phyloP scores from a whole-genome alignment of 1,140 invertebrate genomes.

The Myzus persicae region DNA sequence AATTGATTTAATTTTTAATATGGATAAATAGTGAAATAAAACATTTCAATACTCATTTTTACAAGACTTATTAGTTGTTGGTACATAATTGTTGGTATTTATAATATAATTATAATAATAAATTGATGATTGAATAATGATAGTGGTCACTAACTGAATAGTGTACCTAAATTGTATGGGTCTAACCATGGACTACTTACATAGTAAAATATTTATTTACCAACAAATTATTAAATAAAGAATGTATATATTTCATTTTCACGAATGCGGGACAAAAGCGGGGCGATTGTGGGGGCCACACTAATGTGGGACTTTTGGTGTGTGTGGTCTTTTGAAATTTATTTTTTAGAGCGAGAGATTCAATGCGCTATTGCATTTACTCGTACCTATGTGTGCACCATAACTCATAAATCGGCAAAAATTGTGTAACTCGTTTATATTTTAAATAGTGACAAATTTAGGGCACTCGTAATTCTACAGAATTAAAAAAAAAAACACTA shows the following conservation, averaged over 20 bases:
- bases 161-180: neutral
- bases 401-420: neutral
- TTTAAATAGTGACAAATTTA: slow-evolving; percentile 9
- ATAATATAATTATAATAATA: neutral
- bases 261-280: neutral
- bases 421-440: neutral
- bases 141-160: neutral
- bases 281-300: too few relatives aligned
- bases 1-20: neutral
- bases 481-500: neutral
- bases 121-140: neutral
- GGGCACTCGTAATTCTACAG: neutral
- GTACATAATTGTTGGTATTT: neutral
- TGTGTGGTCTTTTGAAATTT: neutral
- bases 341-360: neutral
- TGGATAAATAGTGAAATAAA: neutral
- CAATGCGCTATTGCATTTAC: neutral
- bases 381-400: neutral
- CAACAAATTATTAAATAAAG: neutral
- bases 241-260: neutral
- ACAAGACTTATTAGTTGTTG: neutral
- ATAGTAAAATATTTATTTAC: neutral
- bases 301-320: neutral
- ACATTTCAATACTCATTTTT: neutral
- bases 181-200: neutral